Evolutionary conservation across 1,140 invertebrate genomes (phyloP).

Genomic region (Plodia interpunctella): DNA sequence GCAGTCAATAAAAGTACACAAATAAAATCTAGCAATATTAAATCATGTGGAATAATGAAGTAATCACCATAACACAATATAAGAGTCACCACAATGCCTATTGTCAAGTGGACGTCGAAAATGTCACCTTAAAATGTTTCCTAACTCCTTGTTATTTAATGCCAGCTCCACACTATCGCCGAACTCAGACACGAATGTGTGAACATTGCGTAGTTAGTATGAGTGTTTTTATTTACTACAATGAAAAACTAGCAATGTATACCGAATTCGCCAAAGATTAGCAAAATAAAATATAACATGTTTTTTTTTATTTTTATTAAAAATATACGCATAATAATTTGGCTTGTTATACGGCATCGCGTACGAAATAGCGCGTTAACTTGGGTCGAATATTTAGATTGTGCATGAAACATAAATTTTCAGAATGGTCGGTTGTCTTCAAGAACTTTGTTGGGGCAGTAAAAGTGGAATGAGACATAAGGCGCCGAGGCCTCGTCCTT

Average conservation of each 20-base stretch:
- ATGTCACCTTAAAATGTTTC: constrained; percentile 7
- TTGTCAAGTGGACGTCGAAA: constrained; percentile 9
- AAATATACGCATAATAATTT: too few species aligned
- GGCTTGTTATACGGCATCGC: too few species aligned
- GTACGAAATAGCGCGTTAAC: not conserved
- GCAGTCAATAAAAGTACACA: constrained; percentile 2
- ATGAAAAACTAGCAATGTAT: too few species aligned
- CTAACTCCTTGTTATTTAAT: constrained; percentile 10
- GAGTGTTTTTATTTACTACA: too few species aligned
- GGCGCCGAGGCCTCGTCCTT: constrained; percentile 18
- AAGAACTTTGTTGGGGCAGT: constrained; percentile 35
- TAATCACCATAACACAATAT: constrained; percentile 11
- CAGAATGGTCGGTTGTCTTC: constrained; percentile 31
- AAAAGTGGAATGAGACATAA: constrained; percentile 40
- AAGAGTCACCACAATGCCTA: constrained; percentile 9
- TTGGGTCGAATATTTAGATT: not conserved
- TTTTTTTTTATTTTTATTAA: too few species aligned
- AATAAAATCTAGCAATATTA: constrained; percentile 9
- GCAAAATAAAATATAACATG: too few species aligned
- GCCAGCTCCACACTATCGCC: not conserved
- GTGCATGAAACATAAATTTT: constrained; percentile 37
- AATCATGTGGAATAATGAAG: constrained; percentile 12
- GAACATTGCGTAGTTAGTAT: too few species aligned
- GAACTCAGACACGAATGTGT: too few species aligned
- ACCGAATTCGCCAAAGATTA: too few species aligned